A percentile compares a stretch with the other conserved stretches of the same genome.
Evolutionary conservation across 2,888 invertebrate species (phyloP).

Genomic region (Gymnosoma rotundatum): DNA sequence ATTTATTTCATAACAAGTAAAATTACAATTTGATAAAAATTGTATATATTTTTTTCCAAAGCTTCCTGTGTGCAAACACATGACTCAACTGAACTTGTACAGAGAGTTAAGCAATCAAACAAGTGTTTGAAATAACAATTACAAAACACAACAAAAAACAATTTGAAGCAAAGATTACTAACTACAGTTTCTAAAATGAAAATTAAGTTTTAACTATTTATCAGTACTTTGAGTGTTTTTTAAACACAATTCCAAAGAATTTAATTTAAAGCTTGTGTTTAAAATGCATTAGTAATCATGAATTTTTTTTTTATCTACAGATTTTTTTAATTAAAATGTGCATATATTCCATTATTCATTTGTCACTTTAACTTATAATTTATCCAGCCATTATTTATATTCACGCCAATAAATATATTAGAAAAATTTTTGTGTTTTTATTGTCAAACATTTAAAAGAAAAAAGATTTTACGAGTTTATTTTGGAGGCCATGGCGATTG

Average conservation of each 20-base stretch:
- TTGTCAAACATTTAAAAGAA: conserved; percentile 2
- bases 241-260: not conserved
- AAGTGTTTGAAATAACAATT: conserved; percentile 48
- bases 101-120: conserved; percentile 8
- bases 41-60: conserved; percentile 11
- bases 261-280: conserved; percentile 15
- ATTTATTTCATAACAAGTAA: conserved; percentile 15
- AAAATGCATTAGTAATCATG: conserved; percentile 6
- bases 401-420: conserved; percentile 9
- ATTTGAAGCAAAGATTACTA: conserved; percentile 27
- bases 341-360: conserved; percentile 13
- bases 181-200: not conserved
- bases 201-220: conserved; percentile 16
- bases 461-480: conserved; percentile 32
- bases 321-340: not conserved
- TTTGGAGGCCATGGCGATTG: conserved; percentile 11
- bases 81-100: conserved; percentile 40
- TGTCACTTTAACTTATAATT: conserved; percentile 34
- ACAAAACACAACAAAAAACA: not conserved
- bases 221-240: not conserved
- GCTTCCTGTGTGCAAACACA: conserved; percentile 52
- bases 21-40: conserved; percentile 27
- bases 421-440: not conserved
- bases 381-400: conserved; percentile 8
- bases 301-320: not conserved